phyloP scores from a whole-genome alignment of 1,140 invertebrate genomes.

The Stegodyphus dumicola region DNA sequence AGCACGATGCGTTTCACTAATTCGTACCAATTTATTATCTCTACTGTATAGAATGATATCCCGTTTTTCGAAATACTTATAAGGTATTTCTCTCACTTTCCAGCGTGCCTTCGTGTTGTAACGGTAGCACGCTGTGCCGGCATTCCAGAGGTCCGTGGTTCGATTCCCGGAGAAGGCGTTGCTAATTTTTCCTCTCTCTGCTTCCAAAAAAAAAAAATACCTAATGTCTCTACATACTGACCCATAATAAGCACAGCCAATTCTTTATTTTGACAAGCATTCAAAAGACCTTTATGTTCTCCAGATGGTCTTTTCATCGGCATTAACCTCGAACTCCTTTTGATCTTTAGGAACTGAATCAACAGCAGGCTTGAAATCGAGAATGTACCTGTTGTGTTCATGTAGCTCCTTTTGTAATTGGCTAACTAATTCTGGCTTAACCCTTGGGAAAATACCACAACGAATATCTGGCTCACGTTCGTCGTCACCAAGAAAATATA shows the following conservation, averaged over 20 bases:
- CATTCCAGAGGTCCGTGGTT: too few species aligned
- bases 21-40: constrained; percentile 56
- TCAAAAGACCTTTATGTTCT: constrained; percentile 67
- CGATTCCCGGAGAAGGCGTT: too few species aligned
- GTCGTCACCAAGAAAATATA: not conserved
- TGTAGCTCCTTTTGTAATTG: not conserved
- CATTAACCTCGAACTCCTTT: constrained; percentile 63
- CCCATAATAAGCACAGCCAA: constrained; percentile 56
- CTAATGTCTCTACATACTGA: too few species aligned
- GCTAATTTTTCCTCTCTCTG: too few species aligned
- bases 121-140: too few species aligned
- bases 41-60: constrained; percentile 63
- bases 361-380: not conserved
- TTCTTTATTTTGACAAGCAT: constrained; percentile 63
- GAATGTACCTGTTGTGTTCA: not conserved
- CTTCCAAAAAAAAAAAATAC: too few species aligned
- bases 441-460: not conserved
- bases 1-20: constrained; percentile 55
- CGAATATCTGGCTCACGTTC: not conserved
- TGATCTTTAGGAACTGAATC: not conserved
- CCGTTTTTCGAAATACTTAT: constrained; percentile 7
- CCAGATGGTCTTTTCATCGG: constrained; percentile 62
- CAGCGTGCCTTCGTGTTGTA: too few species aligned
- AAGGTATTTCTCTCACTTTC: too few species aligned
- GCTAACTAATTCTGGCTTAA: not conserved